A percentile compares a stretch with the other conserved stretches of the same genome.
Conservation (phyloP, 2,113 vertebrate genomes). For the Chaetodon trifascialis region DNA sequence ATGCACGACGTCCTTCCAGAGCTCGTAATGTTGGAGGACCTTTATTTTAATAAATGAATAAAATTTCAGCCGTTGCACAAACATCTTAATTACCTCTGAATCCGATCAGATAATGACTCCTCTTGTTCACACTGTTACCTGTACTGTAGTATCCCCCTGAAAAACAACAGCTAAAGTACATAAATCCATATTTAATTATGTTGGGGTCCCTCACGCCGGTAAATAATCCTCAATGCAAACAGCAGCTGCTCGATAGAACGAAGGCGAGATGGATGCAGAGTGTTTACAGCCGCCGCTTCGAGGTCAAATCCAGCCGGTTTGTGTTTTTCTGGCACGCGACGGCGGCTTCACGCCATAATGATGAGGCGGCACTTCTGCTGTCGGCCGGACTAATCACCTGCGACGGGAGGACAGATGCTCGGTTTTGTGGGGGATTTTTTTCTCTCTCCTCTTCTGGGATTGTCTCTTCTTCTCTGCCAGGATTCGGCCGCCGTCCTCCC, state of each 20-base stretch:
- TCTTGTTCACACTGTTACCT: neutral
- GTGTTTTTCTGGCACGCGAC: conserved; percentile 5
- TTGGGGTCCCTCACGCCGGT: neutral
- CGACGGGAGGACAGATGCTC: conserved; percentile 64
- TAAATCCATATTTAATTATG: conserved; percentile 46
- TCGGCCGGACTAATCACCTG: conserved; percentile 57
- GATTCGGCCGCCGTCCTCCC: conserved; percentile 17
- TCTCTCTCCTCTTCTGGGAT: conserved; percentile 18
- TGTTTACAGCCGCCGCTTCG: conserved; percentile 20
- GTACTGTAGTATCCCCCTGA: neutral
- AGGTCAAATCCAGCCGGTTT: conserved; percentile 3
- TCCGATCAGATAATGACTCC: neutral
- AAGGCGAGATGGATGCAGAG: conserved; percentile 10
- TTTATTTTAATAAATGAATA: neutral
- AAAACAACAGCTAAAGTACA: conserved; percentile 18
- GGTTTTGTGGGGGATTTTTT: neutral
- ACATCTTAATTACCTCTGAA: neutral
- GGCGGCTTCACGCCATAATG: neutral
- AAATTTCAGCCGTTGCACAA: neutral
- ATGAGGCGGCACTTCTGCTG: conserved; percentile 52
- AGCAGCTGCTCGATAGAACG: conserved; percentile 32
- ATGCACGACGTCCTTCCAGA: no score
- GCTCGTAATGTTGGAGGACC: no score
- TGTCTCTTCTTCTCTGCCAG: conserved; percentile 41
- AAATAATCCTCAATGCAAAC: conserved; percentile 41